A percentile compares a stretch with the other conserved stretches of the same genome.
phyloP scores from a whole-genome alignment of 2,797 vertebrate species.

The Malurus splendens region DNA sequence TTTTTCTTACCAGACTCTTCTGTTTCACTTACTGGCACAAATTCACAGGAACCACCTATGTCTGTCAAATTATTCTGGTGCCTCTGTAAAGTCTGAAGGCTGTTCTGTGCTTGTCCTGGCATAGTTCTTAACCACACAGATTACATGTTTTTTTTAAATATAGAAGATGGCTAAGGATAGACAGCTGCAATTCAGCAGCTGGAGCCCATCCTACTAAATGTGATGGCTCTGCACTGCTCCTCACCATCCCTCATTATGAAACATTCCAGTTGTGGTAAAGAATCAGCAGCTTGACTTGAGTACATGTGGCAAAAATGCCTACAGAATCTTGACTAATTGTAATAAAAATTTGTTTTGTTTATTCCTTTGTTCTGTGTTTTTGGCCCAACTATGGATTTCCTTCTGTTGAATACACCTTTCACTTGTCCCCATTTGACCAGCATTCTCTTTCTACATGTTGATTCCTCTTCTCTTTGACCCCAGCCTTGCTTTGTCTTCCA shows the following conservation, averaged over 20 bases:
- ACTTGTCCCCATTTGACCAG: not conserved
- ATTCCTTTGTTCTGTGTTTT: not conserved
- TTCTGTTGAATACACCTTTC: not conserved
- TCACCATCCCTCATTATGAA: not conserved
- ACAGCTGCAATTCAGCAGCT: slow-evolving; percentile 24
- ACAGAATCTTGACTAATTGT: not conserved
- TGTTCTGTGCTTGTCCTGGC: slow-evolving; percentile 26
- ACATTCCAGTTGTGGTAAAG: not conserved
- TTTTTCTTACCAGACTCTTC: slow-evolving; percentile 8
- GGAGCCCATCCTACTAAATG: not conserved
- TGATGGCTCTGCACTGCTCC: not conserved
- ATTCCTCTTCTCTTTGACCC: not conserved
- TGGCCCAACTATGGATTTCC: not conserved
- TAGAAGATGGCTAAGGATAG: not conserved
- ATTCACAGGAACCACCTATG: not conserved
- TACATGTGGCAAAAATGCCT: not conserved
- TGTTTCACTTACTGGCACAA: slow-evolving; percentile 7
- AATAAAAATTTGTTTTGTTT: not conserved
- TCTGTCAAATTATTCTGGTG: slow-evolving; percentile 20
- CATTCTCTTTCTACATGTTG: not conserved
- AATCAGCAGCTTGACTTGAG: not conserved
- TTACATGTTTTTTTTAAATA: not conserved
- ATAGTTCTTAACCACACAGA: not conserved
- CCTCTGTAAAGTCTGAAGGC: slow-evolving; percentile 8
- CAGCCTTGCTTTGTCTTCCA: not conserved